Conservation (phyloP, 2,888 invertebrate genomes). For the Sepioteuthis lessoniana region DNA sequence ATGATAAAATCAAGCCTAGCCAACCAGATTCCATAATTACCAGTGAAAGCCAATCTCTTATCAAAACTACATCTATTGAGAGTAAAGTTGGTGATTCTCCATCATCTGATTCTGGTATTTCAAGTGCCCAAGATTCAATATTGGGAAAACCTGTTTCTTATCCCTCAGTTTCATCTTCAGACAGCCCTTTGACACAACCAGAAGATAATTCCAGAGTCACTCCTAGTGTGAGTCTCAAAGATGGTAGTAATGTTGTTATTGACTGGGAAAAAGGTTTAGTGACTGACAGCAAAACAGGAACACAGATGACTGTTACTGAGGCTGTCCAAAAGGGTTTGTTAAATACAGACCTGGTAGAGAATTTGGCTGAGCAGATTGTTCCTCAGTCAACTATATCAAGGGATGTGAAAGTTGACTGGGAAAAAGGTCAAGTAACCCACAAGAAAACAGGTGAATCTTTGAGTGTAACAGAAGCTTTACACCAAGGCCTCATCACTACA, state of each 20-base stretch:
- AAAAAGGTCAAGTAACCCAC: constrained; percentile 80
- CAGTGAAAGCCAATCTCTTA: constrained; percentile 15
- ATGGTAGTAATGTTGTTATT: constrained; percentile 50
- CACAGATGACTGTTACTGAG: constrained; percentile 86
- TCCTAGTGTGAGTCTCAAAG: background rate
- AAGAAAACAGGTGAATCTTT: constrained; percentile 82
- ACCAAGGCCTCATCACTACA: constrained; percentile 62
- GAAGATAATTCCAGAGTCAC: background rate
- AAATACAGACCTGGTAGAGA: constrained; percentile 82
- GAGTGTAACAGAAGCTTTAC: constrained; percentile 85
- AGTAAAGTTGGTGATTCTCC: constrained; percentile 45
- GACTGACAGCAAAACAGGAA: constrained; percentile 81
- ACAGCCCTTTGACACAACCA: background rate
- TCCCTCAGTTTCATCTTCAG: constrained; percentile 34
- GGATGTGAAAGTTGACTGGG: constrained; percentile 80
- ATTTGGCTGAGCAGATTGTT: constrained; percentile 68
- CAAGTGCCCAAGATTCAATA: constrained; percentile 40
- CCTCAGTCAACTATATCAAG: constrained; percentile 52
- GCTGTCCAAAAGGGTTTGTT: constrained; percentile 79
- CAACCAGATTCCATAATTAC: constrained; percentile 51
- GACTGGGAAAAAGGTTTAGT: constrained; percentile 67
- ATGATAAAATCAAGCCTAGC: constrained; percentile 61
- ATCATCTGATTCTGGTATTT: constrained; percentile 45
- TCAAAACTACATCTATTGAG: constrained; percentile 43
- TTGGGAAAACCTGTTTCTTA: constrained; percentile 49